Percentiles rank a stretch among this genome's conserved stretches.
phyloP scores from a whole-genome alignment of 2,888 invertebrate species.

The Choristoneura rosaceana region DNA sequence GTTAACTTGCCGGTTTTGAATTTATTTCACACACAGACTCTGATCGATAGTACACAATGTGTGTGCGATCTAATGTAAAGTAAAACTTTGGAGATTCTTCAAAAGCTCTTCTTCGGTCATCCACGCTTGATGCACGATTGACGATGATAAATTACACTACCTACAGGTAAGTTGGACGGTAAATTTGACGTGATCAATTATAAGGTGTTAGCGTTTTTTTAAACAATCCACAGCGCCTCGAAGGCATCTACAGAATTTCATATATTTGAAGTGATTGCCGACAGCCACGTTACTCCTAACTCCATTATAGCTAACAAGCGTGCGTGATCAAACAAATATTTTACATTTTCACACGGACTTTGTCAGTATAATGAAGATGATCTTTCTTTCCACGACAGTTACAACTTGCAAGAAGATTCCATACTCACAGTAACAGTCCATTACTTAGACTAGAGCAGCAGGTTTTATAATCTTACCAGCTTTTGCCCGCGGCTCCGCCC shows the following conservation, averaged over 20 bases:
- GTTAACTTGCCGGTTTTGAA: no score
- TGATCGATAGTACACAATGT: no score
- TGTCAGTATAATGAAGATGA: neutral
- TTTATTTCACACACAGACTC: no score
- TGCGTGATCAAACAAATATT: neutral
- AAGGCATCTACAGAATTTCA: neutral
- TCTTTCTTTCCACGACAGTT: neutral
- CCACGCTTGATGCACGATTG: neutral
- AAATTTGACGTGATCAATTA: constrained; percentile 2
- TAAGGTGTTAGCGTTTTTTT: neutral
- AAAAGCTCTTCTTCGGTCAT: neutral
- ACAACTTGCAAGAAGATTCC: neutral
- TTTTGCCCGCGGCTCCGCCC: no score
- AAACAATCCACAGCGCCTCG: neutral
- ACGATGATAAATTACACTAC: constrained; percentile 1
- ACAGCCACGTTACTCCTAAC: neutral
- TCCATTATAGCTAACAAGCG: neutral
- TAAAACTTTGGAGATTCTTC: no score
- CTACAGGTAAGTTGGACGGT: neutral
- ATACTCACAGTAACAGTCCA: neutral
- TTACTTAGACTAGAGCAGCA: neutral
- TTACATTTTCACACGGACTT: constrained; percentile 4
- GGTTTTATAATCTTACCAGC: neutral
- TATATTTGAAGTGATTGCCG: neutral
- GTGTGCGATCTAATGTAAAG: no score